Percentiles rank a stretch among this genome's conserved stretches.
These are phyloP conservation scores for Sinocyclocheilus rhinocerous DNA, from an alignment of 2,113 vertebrate genomes.

Conservation along the genomic window DNA sequence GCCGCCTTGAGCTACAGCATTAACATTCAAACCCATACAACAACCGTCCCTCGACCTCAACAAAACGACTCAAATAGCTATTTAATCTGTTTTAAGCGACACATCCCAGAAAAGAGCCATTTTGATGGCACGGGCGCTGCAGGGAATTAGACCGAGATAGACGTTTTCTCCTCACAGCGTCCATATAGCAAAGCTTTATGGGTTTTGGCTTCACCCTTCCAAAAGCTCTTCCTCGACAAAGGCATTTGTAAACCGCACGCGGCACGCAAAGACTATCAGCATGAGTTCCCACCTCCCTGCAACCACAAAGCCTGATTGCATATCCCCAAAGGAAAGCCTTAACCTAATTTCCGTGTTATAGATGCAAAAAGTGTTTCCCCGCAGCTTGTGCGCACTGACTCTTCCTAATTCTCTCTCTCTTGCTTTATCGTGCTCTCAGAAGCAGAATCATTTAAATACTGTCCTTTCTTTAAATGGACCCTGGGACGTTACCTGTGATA, in stretches of 20 bases:
- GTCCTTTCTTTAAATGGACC: conserved; percentile 73
- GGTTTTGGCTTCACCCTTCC: conserved; percentile 21
- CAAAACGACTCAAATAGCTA: conserved; percentile 35
- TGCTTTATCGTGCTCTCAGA: conserved; percentile 78
- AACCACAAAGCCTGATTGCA: conserved; percentile 75
- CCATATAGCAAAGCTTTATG: conserved; percentile 3
- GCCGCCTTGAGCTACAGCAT: conserved; percentile 26
- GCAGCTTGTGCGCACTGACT: conserved; percentile 70
- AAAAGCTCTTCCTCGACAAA: conserved; percentile 13
- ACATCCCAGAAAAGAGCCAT: conserved; percentile 31
- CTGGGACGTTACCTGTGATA: conserved; percentile 85
- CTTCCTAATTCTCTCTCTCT: conserved; percentile 61
- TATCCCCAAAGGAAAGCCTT: conserved; percentile 74
- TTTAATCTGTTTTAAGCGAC: conserved; percentile 43
- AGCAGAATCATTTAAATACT: conserved; percentile 82
- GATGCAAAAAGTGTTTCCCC: conserved; percentile 78
- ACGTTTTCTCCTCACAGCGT: conserved; percentile 2
- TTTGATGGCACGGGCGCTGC: conserved; percentile 12
- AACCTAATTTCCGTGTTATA: conserved; percentile 82
- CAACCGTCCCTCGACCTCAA: conserved; percentile 45
- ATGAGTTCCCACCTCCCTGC: conserved; percentile 69
- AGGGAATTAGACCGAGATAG: conserved; percentile 40
- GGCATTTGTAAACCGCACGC: conserved; percentile 37
- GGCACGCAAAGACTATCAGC: conserved; percentile 54
- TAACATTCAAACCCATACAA: conserved; percentile 70